These are phyloP conservation scores for Peromyscus polionotus DNA, from an alignment of 2,113 vertebrate species.

Conservation along the genomic window DNA sequence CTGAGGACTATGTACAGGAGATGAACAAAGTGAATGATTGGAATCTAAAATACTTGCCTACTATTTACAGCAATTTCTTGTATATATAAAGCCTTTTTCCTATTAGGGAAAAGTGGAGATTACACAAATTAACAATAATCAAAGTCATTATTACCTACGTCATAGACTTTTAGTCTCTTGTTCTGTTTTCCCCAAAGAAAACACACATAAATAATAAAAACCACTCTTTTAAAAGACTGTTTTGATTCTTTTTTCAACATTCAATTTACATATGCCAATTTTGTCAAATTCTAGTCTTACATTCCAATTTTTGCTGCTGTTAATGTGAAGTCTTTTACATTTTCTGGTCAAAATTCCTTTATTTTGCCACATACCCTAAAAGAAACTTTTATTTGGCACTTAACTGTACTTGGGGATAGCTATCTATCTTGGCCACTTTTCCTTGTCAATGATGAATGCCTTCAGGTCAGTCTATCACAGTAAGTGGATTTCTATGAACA, in stretches of 20 bases:
- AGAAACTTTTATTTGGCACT: neutral
- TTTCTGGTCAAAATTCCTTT: constrained; percentile 29
- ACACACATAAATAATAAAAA: neutral
- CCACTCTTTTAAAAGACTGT: neutral
- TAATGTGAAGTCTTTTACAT: neutral
- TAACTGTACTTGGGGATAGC: neutral
- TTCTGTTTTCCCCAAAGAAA: constrained; percentile 7
- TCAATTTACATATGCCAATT: neutral
- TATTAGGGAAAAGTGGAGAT: constrained; percentile 11
- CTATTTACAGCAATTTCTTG: constrained; percentile 18
- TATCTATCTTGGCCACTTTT: neutral
- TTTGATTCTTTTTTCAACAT: neutral
- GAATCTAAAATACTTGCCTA: constrained; percentile 53
- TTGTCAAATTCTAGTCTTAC: neutral
- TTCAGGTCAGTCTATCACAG: neutral
- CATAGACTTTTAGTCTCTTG: neutral
- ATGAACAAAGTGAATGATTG: constrained; percentile 40
- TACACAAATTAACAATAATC: constrained; percentile 70
- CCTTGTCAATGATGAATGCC: neutral
- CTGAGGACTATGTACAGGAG: constrained; percentile 14
- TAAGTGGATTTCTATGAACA: neutral
- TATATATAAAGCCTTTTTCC: constrained; percentile 4
- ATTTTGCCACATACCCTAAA: neutral
- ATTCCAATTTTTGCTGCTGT: neutral
- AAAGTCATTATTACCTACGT: constrained; percentile 45